Percentiles rank a stretch among this genome's conserved stretches.
Evolutionary conservation across 2,888 invertebrate species (phyloP).

Genomic region (Trissoscelio sp.): DNA sequence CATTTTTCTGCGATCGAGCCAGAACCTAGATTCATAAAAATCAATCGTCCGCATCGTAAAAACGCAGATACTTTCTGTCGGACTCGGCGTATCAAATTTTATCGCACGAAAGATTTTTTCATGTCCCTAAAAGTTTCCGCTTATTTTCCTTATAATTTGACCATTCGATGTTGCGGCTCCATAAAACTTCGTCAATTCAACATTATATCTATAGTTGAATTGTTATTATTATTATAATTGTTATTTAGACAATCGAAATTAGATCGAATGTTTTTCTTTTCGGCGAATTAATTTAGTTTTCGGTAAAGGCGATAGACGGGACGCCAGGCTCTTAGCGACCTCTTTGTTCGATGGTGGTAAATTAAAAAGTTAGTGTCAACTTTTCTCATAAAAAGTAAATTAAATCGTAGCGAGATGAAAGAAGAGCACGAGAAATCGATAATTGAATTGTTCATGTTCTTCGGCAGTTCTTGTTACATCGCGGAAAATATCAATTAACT

Average conservation of each 20-base stretch:
- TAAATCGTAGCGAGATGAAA: slow-evolving; percentile 52
- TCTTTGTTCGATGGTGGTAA: slow-evolving; percentile 56
- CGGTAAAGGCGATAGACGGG: slow-evolving; percentile 21
- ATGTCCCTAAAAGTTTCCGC: slow-evolving; percentile 43
- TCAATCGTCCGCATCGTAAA: slow-evolving; percentile 48
- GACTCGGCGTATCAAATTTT: slow-evolving; percentile 49
- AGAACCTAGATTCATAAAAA: slow-evolving; percentile 45
- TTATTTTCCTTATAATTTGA: slow-evolving; percentile 35
- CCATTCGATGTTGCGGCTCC: slow-evolving; percentile 28
- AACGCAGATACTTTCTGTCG: slow-evolving; percentile 26
- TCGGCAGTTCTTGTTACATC: slow-evolving; percentile 52
- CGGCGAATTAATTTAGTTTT: slow-evolving; percentile 32
- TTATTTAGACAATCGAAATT: too few species aligned
- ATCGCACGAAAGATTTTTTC: slow-evolving; percentile 50
- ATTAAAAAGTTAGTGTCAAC: slow-evolving; percentile 67
- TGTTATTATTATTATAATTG: slow-evolving; percentile 41
- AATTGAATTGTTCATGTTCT: slow-evolving; percentile 65
- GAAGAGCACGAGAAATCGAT: slow-evolving; percentile 55
- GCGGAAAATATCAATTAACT: slow-evolving; percentile 61
- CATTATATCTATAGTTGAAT: too few species aligned
- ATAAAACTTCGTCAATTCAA: too few species aligned
- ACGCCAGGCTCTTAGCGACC: slow-evolving; percentile 30
- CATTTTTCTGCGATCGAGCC: slow-evolving; percentile 36
- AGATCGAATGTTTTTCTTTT: too few species aligned
- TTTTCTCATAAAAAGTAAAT: slow-evolving; percentile 62